These are phyloP conservation scores for Drosophila seguyi DNA, from an alignment of 1,140 invertebrate species.

Conservation along the genomic window DNA sequence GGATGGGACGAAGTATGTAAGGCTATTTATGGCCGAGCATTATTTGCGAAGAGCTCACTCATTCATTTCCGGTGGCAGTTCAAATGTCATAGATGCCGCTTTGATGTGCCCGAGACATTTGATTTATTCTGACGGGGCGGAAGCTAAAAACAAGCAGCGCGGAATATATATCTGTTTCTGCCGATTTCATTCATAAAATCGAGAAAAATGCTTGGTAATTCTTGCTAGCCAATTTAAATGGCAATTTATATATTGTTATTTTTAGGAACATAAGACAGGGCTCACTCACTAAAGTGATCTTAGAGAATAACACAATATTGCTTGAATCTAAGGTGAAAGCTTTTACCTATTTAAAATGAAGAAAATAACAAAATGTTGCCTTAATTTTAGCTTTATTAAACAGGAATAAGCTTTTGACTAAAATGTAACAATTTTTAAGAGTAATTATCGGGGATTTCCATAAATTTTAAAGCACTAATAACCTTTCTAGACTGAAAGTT, in stretches of 20 bases:
- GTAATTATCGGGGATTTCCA: not conserved
- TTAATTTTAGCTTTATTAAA: no score
- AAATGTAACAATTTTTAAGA: not conserved
- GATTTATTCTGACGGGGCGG: slow-evolving; percentile 64
- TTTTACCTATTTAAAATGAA: no score
- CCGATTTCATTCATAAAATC: slow-evolving; percentile 68
- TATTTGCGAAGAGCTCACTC: slow-evolving; percentile 21
- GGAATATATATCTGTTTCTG: slow-evolving; percentile 30
- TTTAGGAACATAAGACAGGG: not conserved
- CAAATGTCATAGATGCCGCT: slow-evolving; percentile 62
- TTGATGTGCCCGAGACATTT: slow-evolving; percentile 63
- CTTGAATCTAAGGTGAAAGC: not conserved
- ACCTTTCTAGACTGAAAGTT: not conserved
- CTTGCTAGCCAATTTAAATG: slow-evolving; percentile 3
- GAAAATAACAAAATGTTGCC: no score
- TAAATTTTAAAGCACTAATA: not conserved
- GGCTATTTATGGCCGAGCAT: slow-evolving; percentile 47
- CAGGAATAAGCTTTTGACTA: no score
- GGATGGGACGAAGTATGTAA: slow-evolving; percentile 10
- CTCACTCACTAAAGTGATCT: not conserved
- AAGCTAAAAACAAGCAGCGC: slow-evolving; percentile 53
- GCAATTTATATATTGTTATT: slow-evolving; percentile 5
- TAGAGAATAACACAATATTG: not conserved
- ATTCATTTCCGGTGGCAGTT: slow-evolving; percentile 65
- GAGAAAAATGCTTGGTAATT: slow-evolving; percentile 12